These are phyloP conservation scores for Eulemur mongoz DNA, from an alignment of 2,797 vertebrate genomes.

Conservation along the genomic window DNA sequence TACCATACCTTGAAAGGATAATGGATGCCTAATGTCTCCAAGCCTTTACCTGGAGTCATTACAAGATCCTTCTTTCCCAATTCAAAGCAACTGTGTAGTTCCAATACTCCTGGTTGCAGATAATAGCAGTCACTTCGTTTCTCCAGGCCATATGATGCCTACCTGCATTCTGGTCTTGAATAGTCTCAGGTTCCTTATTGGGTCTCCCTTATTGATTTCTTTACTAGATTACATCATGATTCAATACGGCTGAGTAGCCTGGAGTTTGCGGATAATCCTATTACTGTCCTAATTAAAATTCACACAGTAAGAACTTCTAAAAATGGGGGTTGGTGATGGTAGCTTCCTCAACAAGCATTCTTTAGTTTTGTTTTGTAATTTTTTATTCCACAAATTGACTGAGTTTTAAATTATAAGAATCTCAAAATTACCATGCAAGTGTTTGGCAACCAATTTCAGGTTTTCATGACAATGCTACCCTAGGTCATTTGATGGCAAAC, in stretches of 20 bases:
- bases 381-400: background rate
- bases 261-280: slow-evolving; percentile 62
- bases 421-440: background rate
- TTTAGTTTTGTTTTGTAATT: background rate
- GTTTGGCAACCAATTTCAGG: background rate
- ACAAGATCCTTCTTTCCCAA: slow-evolving; percentile 58
- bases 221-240: slow-evolving; percentile 60
- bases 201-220: slow-evolving; percentile 75
- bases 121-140: slow-evolving; percentile 33
- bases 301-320: slow-evolving; percentile 45
- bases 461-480: background rate
- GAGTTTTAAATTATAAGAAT: background rate
- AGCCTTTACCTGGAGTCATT: slow-evolving; percentile 43
- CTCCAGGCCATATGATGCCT: slow-evolving; percentile 48
- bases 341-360: slow-evolving; percentile 18
- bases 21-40: background rate
- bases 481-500: background rate
- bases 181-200: slow-evolving; percentile 67
- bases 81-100: slow-evolving; percentile 23
- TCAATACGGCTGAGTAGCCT: slow-evolving; percentile 60
- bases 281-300: slow-evolving; percentile 77
- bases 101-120: background rate
- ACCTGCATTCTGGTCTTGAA: slow-evolving; percentile 58
- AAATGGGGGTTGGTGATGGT: background rate
- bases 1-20: background rate